phyloP scores from a whole-genome alignment of 2,797 vertebrate species.

The Sorex maritimensis region DNA sequence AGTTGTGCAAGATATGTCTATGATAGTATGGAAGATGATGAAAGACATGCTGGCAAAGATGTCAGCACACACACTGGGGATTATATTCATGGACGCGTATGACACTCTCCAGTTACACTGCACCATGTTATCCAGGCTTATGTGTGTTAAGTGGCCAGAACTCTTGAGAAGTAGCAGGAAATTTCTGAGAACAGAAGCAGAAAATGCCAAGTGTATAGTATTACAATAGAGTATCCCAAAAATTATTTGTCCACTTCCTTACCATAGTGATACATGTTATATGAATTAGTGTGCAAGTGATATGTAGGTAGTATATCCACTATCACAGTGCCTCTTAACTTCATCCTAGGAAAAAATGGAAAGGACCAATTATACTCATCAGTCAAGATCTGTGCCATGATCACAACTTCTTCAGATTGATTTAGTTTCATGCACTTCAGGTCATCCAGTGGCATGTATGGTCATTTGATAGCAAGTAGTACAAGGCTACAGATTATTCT shows the following conservation, averaged over 20 bases:
- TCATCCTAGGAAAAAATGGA: background rate
- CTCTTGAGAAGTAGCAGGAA: too few relatives aligned
- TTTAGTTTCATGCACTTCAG: too few relatives aligned
- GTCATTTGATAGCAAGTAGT: background rate
- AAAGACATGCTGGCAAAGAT: too few relatives aligned
- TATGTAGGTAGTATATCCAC: background rate
- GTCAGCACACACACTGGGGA: too few relatives aligned
- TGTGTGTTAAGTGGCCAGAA: too few relatives aligned
- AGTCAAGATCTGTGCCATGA: background rate
- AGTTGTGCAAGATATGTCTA: too few relatives aligned
- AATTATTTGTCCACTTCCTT: background rate
- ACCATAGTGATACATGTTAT: background rate
- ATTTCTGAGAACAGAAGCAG: too few relatives aligned
- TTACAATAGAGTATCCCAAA: background rate
- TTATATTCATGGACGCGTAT: too few relatives aligned
- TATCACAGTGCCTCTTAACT: background rate
- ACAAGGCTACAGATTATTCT: background rate
- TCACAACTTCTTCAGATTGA: background rate
- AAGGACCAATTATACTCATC: background rate
- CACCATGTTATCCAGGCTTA: too few relatives aligned
- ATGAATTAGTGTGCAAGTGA: background rate
- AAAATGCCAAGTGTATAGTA: background rate
- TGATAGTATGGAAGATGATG: too few relatives aligned
- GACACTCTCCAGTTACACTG: too few relatives aligned
- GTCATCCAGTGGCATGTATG: fast-evolving